Evolutionary conservation across 2,113 vertebrate species (phyloP), one percentile per base, ranked within the genome.

Genomic region (Vulpes ferrilata): DNA sequence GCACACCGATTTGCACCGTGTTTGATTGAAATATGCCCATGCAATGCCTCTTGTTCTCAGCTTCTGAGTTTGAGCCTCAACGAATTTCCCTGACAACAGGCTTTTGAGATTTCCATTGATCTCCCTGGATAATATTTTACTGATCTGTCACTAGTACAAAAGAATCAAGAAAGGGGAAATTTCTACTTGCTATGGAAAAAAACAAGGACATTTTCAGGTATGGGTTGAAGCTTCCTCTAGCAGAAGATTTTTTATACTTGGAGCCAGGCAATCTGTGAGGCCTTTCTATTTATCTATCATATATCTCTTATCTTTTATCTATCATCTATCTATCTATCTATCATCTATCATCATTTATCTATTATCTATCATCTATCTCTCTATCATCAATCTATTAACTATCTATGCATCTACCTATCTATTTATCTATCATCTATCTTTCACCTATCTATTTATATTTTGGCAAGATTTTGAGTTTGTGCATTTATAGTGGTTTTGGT

Each of bases 1-100:
- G 4, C 2, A 3, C 10, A 81, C 3, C 20, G 51, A 48, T 57
- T 71, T 62, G 7, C 3, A 51, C 11, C 1, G 0, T 17, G 2
- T 51, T 83, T 64, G 11, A 6, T 53, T 48, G 43, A 83, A 53
- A 43, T 30, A 17, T 9, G 0, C 0, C 10, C 4, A 57, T 9
- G 22, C 1, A 3, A 4, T 12, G 11, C 32, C n/a, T 35, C 2
- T 53, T 51, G 25, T 5, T 69, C 43, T 83, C 22, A 60, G 3
- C 1, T 32, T 19, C 30, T 80, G 7, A 65, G 1, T 20, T 53
- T 38, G 30, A 80, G 11, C 12, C 35, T 27, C 12, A 27, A 0
- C 17, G 57, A 25, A 35, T 62, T 88, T 16, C 1, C 25, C 3
- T 27, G 16, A 30, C 25, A 51, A 10, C 11, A 48, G 17, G 7